A percentile compares a stretch with the other conserved stretches of the same genome.
Evolutionary conservation across 2,797 vertebrate genomes (phyloP).

Genomic region (Thaleichthys pacificus): DNA sequence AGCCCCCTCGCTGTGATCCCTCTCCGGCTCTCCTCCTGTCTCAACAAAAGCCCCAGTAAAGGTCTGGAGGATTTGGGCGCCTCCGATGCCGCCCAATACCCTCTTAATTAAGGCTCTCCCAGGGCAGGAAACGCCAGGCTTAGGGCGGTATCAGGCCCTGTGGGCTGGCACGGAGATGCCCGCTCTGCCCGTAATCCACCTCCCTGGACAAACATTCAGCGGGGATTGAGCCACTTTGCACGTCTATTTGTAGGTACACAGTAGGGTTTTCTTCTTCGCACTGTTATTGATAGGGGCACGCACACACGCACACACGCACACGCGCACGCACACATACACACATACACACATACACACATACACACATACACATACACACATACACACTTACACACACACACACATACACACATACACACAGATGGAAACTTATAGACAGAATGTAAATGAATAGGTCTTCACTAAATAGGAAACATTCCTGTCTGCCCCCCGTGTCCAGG

Average conservation of each 20-base stretch:
- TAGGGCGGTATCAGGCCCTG: conserved; percentile 63
- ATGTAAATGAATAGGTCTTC: too few relatives aligned
- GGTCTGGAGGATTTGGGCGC: conserved; percentile 52
- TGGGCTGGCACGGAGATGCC: conserved; percentile 64
- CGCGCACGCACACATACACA: too few relatives aligned
- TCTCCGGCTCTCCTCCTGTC: conserved; percentile 29
- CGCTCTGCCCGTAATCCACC: conserved; percentile 64
- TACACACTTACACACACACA: background rate
- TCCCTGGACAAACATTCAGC: conserved; percentile 70
- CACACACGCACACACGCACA: conserved; percentile 5
- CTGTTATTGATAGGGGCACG: background rate
- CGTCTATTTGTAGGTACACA: conserved; percentile 67
- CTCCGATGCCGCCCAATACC: conserved; percentile 60
- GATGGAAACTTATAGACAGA: conserved; percentile 34
- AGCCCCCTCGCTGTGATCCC: conserved; percentile 33
- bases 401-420: background rate
- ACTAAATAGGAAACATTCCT: too few relatives aligned
- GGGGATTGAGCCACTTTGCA: conserved; percentile 67
- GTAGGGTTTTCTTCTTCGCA: background rate
- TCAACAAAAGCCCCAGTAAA: conserved; percentile 59
- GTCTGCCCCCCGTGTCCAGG: too few relatives aligned
- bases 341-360: too few relatives aligned
- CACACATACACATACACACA: conserved; percentile 4
- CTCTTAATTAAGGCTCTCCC: conserved; percentile 71
- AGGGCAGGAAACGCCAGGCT: conserved; percentile 73